Conservation (phyloP, 2,797 vertebrate species). For the Alca torda region DNA sequence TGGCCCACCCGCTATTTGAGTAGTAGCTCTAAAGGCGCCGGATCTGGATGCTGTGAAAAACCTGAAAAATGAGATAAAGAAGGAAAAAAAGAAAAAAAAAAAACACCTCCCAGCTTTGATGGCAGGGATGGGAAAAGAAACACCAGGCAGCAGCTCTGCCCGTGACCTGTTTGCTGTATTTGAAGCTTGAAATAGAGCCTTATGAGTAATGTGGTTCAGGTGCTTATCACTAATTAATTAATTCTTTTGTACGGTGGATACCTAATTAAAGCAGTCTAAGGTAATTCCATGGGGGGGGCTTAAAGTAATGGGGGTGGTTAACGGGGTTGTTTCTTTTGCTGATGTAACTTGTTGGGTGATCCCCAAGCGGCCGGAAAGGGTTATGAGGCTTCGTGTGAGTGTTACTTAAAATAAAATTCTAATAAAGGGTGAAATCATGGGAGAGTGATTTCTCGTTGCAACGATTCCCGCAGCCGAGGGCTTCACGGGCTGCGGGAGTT, state of each 20-base stretch:
- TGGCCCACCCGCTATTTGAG: accelerated
- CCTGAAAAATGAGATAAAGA: background rate
- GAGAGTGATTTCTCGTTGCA: background rate
- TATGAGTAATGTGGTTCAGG: conserved; percentile 55
- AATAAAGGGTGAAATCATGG: background rate
- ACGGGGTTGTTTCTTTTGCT: conserved; percentile 22
- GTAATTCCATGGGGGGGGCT: background rate
- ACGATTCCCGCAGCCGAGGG: background rate
- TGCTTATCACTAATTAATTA: conserved; percentile 72
- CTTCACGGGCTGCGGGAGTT: background rate
- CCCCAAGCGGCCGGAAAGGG: background rate
- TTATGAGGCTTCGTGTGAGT: conserved; percentile 6
- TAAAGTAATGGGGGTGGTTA: background rate
- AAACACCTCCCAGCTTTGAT: background rate
- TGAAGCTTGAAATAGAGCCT: conserved; percentile 60
- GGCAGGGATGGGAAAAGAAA: background rate
- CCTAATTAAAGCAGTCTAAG: conserved; percentile 72
- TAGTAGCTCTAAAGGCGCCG: background rate
- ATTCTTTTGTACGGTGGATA: conserved; percentile 67
- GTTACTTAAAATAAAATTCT: conserved; percentile 51
- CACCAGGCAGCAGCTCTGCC: background rate
- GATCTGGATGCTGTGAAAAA: background rate
- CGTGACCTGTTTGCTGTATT: conserved; percentile 61
- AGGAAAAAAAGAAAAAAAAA: too few species aligned
- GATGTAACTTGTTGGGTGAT: background rate